A percentile compares a stretch with the other conserved stretches of the same genome.
Conservation (phyloP, 2,888 invertebrate species). For the Pollenia griseotomentosa region DNA sequence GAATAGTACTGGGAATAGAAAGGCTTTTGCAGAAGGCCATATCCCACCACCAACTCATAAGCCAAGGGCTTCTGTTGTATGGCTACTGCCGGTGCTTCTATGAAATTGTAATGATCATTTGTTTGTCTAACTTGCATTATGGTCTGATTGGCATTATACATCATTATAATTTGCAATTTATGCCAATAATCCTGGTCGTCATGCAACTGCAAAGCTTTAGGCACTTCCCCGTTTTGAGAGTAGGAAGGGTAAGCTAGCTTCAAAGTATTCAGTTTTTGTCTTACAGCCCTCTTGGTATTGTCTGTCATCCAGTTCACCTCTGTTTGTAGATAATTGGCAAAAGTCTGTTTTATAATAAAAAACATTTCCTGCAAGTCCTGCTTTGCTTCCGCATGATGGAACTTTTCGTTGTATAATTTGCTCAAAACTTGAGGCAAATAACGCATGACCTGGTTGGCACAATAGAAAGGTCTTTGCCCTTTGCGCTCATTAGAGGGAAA, state of each 20-base stretch:
- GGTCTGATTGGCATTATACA: slow-evolving; percentile 76
- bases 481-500: slow-evolving; percentile 68
- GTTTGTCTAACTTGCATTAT: slow-evolving; percentile 75
- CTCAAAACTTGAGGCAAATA: slow-evolving; percentile 80
- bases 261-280: slow-evolving; percentile 76
- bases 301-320: slow-evolving; percentile 79
- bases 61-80: slow-evolving; percentile 75
- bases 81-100: slow-evolving; percentile 78
- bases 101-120: slow-evolving; percentile 24
- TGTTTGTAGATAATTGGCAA: slow-evolving; percentile 54
- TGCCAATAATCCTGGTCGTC: slow-evolving; percentile 78
- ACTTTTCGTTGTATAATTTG: slow-evolving; percentile 78
- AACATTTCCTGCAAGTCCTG: slow-evolving; percentile 78
- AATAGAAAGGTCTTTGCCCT: slow-evolving; percentile 75
- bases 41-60: slow-evolving; percentile 77
- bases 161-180: slow-evolving; percentile 75
- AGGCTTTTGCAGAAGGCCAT: slow-evolving; percentile 80
- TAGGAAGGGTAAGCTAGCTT: slow-evolving; percentile 77
- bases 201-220: slow-evolving; percentile 75
- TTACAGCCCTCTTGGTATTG: slow-evolving; percentile 77
- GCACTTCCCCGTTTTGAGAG: slow-evolving; percentile 72
- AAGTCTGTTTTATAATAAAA: slow-evolving; percentile 75
- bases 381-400: slow-evolving; percentile 73
- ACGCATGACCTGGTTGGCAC: slow-evolving; percentile 76
- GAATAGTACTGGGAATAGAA: slow-evolving; percentile 79